These are phyloP conservation scores for Myotis vivesi DNA, from an alignment of 2,797 vertebrate species.

Conservation along the genomic window DNA sequence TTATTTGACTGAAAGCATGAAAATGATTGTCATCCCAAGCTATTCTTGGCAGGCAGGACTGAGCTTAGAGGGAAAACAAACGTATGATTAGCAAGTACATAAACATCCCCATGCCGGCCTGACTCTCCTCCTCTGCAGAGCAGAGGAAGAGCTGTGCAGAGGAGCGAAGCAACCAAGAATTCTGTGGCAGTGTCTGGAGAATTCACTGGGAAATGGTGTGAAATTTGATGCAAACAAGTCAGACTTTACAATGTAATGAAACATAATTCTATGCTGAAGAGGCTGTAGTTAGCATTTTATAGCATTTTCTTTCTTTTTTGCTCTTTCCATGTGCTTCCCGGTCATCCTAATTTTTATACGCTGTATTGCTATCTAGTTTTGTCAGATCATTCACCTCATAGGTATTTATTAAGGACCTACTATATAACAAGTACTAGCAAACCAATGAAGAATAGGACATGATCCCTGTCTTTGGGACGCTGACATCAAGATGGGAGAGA, in stretches of 20 bases:
- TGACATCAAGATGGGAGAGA: not conserved
- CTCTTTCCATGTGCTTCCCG: not conserved
- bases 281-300: not conserved
- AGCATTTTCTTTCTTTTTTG: not conserved
- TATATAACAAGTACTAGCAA: not conserved
- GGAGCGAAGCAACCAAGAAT: slow-evolving; percentile 55
- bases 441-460: not conserved
- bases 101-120: slow-evolving; percentile 46
- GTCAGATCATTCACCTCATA: not conserved
- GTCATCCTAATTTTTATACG: not conserved
- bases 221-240: slow-evolving; percentile 57
- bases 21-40: slow-evolving; percentile 67
- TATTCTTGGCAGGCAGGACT: slow-evolving; percentile 52
- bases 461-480: not conserved
- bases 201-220: slow-evolving; percentile 53
- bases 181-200: slow-evolving; percentile 41
- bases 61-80: slow-evolving; percentile 62
- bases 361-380: not conserved
- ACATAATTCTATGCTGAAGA: not conserved
- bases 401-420: slow-evolving; percentile 10
- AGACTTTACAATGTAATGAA: slow-evolving; percentile 70
- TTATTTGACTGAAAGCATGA: slow-evolving; percentile 62
- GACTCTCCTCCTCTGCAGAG: not conserved
- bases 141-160: slow-evolving; percentile 51
- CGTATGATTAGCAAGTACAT: slow-evolving; percentile 30